A percentile compares a stretch with the other conserved stretches of the same genome.
Conservation (phyloP, 2,888 invertebrate species). For the Lottia scabra region DNA sequence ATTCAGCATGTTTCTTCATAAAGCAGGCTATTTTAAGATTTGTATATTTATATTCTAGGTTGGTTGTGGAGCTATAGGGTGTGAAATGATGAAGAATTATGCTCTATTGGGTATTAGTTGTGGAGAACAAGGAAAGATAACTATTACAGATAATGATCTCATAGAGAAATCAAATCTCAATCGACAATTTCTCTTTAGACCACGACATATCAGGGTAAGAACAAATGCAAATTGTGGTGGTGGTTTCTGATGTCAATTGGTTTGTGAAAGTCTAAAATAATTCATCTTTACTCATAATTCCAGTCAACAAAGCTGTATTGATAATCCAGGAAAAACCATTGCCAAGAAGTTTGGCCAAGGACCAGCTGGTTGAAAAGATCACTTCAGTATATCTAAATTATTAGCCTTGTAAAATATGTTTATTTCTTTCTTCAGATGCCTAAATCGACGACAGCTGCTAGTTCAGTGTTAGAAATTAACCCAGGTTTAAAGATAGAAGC, state of each 20-base stretch:
- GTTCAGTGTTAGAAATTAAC: constrained; percentile 65
- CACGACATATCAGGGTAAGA: constrained; percentile 63
- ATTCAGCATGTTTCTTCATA: too few species aligned
- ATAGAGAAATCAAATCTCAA: constrained; percentile 70
- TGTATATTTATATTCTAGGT: constrained; percentile 50
- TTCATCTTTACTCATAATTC: too few species aligned
- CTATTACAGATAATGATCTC: constrained; percentile 69
- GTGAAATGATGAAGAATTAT: constrained; percentile 70
- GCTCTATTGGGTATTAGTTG: constrained; percentile 65
- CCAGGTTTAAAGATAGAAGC: constrained; percentile 65
- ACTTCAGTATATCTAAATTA: too few species aligned
- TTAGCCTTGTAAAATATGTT: too few species aligned
- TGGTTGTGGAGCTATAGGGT: constrained; percentile 70
- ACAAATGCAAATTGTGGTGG: too few species aligned
- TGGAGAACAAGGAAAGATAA: constrained; percentile 51
- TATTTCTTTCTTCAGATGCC: constrained; percentile 60
- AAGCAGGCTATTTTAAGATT: too few species aligned
- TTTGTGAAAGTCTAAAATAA: too few species aligned
- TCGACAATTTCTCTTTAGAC: constrained; percentile 69
- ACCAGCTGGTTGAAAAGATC: too few species aligned
- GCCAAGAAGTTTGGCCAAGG: too few species aligned
- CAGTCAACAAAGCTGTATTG: too few species aligned
- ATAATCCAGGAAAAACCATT: too few species aligned
- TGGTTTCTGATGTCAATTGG: too few species aligned
- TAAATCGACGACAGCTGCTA: constrained; percentile 66